Evolutionary conservation across 2,113 vertebrate species (phyloP), one percentile per base, ranked within the genome.

Genomic region (Rhea americana): DNA sequence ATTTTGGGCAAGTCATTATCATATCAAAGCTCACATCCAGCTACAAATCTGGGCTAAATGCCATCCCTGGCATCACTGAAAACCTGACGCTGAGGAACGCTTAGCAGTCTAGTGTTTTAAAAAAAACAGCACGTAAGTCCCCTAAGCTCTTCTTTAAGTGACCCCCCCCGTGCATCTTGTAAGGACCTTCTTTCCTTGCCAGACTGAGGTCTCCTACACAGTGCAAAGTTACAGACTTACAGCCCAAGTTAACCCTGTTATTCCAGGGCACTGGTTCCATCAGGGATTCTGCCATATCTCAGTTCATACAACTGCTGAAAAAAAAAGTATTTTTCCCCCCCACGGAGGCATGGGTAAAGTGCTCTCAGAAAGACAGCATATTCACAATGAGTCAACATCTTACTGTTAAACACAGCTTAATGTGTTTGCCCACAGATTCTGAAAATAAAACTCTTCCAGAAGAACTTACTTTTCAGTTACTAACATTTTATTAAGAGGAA

Each of bases 401-500:
- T 92, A 89, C 93, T 87, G 85, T 87, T 80, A 91, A 94, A 93
- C 66, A 92, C 80, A 91, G 87, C 63, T 93, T 83, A 81, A 93
- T 32, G 70, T 79, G 82, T 91, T 91, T 96, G 87, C 83, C 92
- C 94, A 88, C 86, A 93, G 56, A 92, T 91, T 91, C 96, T 96
- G 94, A 94, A 95, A 96, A 97, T 91, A 96, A 96, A 96, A 96
- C 93, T 97, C 93, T 95, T 94, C 70, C 96, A 95, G 84, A 93
- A 96, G 91, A 95, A 95, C 94, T 95, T 79, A 93, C 97, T 97
- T 97, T 97, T 95, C 95, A 96, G 96, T 95, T 95, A 96, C 96
- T 97, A 96, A 83, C 73, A 94, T 96, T 97, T 97, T 97, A 97
- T 97, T 97, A 97, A 91, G 59, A 96, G 91, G 92, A 96, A 95